These are phyloP conservation scores for Siniperca chuatsi DNA, from an alignment of 2,113 vertebrate species.

Conservation along the genomic window DNA sequence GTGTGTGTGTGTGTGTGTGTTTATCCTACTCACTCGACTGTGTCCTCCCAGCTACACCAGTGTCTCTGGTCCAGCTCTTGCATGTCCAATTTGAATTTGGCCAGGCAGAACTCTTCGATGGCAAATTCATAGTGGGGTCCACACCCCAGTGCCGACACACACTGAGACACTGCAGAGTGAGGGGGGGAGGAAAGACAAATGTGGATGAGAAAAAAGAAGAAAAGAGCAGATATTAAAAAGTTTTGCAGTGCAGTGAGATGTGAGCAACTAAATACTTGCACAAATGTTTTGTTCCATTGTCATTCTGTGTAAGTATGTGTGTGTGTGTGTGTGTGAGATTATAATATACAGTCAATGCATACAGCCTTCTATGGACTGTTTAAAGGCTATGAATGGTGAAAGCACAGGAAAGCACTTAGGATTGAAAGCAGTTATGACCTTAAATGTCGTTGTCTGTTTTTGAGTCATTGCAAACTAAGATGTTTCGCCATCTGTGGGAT, in stretches of 20 bases:
- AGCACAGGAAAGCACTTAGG: neutral
- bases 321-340: neutral
- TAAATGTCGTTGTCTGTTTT: neutral
- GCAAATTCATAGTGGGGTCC: constrained; percentile 80
- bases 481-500: constrained; percentile 12
- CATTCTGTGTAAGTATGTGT: neutral
- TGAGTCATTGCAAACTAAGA: neutral
- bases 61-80: constrained; percentile 84
- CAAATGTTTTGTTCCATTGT: neutral
- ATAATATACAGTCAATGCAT: neutral
- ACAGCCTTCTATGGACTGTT: neutral
- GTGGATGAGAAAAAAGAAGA: neutral
- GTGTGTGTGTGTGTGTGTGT: constrained; percentile 14
- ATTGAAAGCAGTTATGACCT: neutral
- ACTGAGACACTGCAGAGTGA: constrained; percentile 76
- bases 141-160: constrained; percentile 80
- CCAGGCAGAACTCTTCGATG: constrained; percentile 88
- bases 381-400: neutral
- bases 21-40: constrained; percentile 86
- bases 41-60: constrained; percentile 94
- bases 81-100: constrained; percentile 89
- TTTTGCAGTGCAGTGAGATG: neutral
- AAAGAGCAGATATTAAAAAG: neutral
- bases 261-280: neutral
- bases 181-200: neutral